Evolutionary conservation across 2,797 vertebrate species (phyloP).

Genomic region (Vespertilio murinus): DNA sequence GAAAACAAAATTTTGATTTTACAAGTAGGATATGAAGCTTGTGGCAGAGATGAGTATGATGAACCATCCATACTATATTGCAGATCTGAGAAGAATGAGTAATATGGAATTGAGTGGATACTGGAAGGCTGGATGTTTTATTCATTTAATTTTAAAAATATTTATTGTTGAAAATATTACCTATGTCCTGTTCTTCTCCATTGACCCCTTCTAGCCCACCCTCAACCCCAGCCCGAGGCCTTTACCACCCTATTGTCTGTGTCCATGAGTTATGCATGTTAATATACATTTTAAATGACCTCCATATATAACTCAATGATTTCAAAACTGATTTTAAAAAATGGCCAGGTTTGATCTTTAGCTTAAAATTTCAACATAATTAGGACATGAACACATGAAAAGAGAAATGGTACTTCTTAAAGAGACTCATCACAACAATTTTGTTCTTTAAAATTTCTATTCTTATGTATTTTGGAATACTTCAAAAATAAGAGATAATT

Average conservation of each 20-base stretch:
- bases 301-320: neutral
- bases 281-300: neutral
- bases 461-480: neutral
- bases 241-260: neutral
- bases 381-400: neutral
- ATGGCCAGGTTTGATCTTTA: neutral
- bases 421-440: neutral
- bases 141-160: neutral
- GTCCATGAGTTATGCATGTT: neutral
- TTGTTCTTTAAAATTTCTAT: slow-evolving; percentile 18
- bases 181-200: neutral
- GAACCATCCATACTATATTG: neutral
- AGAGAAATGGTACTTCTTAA: neutral
- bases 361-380: neutral
- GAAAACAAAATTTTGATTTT: neutral
- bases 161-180: neutral
- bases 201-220: neutral
- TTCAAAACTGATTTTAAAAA: slow-evolving; percentile 16
- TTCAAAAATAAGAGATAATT: neutral
- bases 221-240: neutral
- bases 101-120: neutral
- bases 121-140: neutral
- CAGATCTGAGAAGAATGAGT: neutral
- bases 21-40: neutral
- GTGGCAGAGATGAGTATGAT: neutral